These are phyloP conservation scores for Plecotus auritus DNA, from an alignment of 2,113 vertebrate species.

Conservation along the genomic window DNA sequence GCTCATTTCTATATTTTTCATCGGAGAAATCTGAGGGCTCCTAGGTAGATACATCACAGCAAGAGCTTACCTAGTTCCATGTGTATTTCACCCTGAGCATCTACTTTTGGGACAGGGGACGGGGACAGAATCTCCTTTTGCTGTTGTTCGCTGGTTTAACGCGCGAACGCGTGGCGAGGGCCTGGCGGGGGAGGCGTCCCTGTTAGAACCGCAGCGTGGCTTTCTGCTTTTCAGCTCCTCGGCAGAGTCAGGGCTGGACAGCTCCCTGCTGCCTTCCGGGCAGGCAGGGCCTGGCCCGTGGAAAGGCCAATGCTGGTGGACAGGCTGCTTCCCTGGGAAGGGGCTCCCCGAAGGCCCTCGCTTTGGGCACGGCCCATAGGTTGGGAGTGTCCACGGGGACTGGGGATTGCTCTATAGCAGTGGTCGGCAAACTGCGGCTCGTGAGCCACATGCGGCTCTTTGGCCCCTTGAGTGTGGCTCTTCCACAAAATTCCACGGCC, in stretches of 20 bases:
- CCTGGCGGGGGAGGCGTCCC: neutral
- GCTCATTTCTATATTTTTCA: neutral
- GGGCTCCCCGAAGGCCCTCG: fast-evolving
- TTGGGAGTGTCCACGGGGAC: neutral
- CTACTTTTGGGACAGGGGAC: neutral
- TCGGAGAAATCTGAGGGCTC: neutral
- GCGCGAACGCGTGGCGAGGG: neutral
- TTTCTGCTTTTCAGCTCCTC: neutral
- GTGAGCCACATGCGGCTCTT: too few species aligned
- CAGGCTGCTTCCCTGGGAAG: neutral
- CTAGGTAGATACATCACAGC: neutral
- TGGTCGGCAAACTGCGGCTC: too few species aligned
- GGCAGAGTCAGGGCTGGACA: slow-evolving; percentile 31
- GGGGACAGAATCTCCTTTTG: neutral
- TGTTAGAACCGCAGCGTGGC: neutral
- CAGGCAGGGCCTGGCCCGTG: neutral
- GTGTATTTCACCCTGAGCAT: too few species aligned
- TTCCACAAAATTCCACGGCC: too few species aligned
- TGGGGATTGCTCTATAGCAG: neutral
- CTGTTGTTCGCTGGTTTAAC: neutral
- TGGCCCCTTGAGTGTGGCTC: too few species aligned
- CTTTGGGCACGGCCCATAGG: neutral
- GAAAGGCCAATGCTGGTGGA: neutral
- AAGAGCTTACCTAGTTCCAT: neutral
- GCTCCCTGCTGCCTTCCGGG: neutral